Conservation (phyloP, 1,140 invertebrate genomes). For the Chymomyza costata region DNA sequence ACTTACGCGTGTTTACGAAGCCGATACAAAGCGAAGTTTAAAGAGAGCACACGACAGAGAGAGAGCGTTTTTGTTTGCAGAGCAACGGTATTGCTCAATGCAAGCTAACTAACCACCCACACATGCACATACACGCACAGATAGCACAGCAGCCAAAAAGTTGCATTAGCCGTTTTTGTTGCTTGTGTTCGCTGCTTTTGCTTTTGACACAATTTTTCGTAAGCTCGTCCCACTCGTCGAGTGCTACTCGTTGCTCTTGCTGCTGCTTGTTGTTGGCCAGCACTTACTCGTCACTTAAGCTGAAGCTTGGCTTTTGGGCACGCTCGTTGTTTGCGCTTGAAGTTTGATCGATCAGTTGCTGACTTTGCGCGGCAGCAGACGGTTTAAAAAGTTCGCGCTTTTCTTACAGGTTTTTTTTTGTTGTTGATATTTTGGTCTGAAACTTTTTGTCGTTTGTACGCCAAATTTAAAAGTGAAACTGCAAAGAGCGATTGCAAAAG, state of each 20-base stretch:
- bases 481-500: conserved; percentile 10
- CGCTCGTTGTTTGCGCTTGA: conserved; percentile 17
- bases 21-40: no score
- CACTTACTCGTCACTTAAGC: not conserved
- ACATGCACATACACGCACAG: conserved; percentile 1
- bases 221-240: conserved; percentile 18
- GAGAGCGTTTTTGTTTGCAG: no score
- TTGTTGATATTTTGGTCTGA: not conserved
- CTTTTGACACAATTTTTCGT: conserved; percentile 60
- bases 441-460: no score
- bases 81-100: no score
- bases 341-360: conserved; percentile 61
- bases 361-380: conserved; percentile 58
- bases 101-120: conserved; percentile 8
- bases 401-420: not conserved
- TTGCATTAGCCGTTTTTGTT: conserved; percentile 16
- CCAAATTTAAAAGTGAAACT: no score
- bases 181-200: conserved; percentile 43
- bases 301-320: conserved; percentile 8
- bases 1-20: no score
- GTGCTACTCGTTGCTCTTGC: conserved; percentile 7
- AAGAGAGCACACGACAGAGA: no score
- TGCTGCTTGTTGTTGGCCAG: conserved; percentile 18
- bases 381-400: conserved; percentile 29
- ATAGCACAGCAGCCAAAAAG: conserved; percentile 7